Conservation (phyloP, 1,140 invertebrate species). For the Apis florea region DNA sequence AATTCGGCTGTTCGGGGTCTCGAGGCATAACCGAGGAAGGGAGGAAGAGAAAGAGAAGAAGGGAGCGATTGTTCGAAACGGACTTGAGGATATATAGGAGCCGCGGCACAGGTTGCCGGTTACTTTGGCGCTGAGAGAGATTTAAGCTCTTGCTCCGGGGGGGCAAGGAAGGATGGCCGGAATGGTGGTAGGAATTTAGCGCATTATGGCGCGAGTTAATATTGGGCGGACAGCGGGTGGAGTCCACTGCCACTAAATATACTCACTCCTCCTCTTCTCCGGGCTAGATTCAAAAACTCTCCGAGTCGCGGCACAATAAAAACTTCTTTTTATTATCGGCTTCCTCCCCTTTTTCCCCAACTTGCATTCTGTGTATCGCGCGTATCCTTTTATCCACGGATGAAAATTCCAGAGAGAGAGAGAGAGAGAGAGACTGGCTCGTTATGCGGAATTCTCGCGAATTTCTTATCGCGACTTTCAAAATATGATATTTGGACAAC, state of each 20-base stretch:
- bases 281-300: constrained; percentile 50
- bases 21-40: constrained; percentile 47
- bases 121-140: constrained; percentile 63
- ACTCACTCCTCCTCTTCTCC: constrained; percentile 48
- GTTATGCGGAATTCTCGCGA: neutral
- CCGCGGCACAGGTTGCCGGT: constrained; percentile 66
- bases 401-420: neutral
- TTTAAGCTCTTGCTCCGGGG: constrained; percentile 62
- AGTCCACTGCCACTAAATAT: constrained; percentile 70
- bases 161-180: constrained; percentile 55
- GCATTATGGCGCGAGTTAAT: constrained; percentile 73
- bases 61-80: constrained; percentile 63
- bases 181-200: constrained; percentile 70
- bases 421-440: too few species aligned
- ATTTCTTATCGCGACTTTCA: neutral
- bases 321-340: constrained; percentile 58
- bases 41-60: constrained; percentile 12
- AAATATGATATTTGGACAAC: neutral
- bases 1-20: constrained; percentile 36
- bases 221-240: constrained; percentile 73
- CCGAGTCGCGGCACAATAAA: constrained; percentile 55
- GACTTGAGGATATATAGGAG: constrained; percentile 65
- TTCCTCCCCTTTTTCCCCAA: neutral
- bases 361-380: neutral
- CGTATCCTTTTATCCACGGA: neutral